Base-by-base conservation (phyloP, 2,888 invertebrate genomes). In the Lottia gigantea region DNA sequence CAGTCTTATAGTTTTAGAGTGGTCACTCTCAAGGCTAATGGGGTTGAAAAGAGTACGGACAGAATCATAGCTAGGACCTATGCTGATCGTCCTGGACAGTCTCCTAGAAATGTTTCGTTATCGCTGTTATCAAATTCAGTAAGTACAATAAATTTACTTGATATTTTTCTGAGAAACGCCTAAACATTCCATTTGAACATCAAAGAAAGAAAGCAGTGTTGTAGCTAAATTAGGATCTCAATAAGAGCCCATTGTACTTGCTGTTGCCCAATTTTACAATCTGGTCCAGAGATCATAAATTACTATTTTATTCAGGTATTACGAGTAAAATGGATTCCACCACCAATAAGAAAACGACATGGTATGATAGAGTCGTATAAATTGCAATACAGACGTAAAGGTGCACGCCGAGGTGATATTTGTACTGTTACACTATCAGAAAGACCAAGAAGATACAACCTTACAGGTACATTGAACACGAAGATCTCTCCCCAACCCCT, bases 321-420 rank as follows among this genome's bases (percentile, higher is more conserved):
- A 68, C 92, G 94, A 40, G 93, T 97, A 40, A 92, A 94, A 70
- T 98, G 97, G 97, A 95, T 95, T 82, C 93, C 95, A 0, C 96
- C 96, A 0, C 92, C 94, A 0, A 93, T 93, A 84, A 96, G 97
- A 88, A 62, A 68, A 16, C 96, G 97, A 88, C 68, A 75, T 40
- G 97, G 97, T 0, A 91, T 95, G 68, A 94, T 98, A 68, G 95
- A 95, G 0, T 97, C 97, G 25, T 98, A 97, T 90, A 96, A 95
- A 90, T 92, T 98, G 77, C 93, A 95, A 64, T 96, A 95, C 90
- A 93, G 94, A 82, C 90, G 74, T 4, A 75, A 75, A 63, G 77
- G 78, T 45, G 67, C 83, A 4, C 67, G 74, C 65, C 64, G 76
- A 46, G 76, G 74, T 0, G 93, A 93, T 84, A 94, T 94, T 11